Conservation (phyloP, 2,888 invertebrate species). For the Cylloceria caligata region DNA sequence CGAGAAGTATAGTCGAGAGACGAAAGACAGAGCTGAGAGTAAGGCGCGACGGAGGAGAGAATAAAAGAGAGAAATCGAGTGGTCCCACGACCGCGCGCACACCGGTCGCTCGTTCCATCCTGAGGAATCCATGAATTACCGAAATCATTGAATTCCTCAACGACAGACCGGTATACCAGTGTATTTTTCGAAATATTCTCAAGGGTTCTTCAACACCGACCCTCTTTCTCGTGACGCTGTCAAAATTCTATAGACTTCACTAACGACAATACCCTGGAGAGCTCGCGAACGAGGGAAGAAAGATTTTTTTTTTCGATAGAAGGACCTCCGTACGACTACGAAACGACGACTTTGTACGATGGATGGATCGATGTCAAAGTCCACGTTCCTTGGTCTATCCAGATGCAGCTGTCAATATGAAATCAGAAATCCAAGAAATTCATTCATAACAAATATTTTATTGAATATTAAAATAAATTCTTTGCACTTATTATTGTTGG, state of each 20-base stretch:
- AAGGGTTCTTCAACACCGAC: conserved; percentile 11
- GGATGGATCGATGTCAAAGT: conserved; percentile 14
- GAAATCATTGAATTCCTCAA: conserved; percentile 51
- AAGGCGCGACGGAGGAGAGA: conserved; percentile 13
- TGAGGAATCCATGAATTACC: conserved; percentile 55
- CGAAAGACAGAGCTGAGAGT: background rate
- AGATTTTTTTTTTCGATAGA: conserved; percentile 16
- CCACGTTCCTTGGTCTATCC: background rate
- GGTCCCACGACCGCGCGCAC: conserved; percentile 3
- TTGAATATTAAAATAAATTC: background rate
- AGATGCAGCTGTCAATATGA: background rate
- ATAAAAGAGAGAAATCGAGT: conserved; percentile 22
- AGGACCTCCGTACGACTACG: background rate
- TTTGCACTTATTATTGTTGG: background rate
- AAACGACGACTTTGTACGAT: background rate
- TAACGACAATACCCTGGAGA: conserved; percentile 25
- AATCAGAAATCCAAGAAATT: background rate
- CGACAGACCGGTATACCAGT: background rate
- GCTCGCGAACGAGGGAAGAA: background rate
- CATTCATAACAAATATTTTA: background rate
- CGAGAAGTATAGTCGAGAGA: conserved; percentile 26
- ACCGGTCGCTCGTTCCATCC: background rate
- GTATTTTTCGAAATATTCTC: conserved; percentile 50
- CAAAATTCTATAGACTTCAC: conserved; percentile 45
- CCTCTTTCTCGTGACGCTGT: conserved; percentile 22